phyloP scores from a whole-genome alignment of 2,888 invertebrate species.

The Artemia sinica region DNA sequence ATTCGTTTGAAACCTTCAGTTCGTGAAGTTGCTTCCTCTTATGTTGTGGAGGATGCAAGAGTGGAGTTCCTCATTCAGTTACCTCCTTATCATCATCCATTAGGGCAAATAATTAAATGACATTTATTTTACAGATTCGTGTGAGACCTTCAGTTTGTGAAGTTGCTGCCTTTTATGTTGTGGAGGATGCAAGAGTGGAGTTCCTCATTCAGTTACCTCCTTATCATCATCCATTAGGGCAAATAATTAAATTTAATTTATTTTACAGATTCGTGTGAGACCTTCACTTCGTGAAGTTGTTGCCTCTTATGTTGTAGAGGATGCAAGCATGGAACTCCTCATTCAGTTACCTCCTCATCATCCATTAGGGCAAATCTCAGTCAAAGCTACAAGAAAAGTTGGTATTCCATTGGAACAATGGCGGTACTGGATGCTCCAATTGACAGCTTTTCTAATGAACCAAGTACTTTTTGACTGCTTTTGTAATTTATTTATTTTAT shows the following conservation, averaged over 20 bases:
- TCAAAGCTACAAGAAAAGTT: constrained; percentile 47
- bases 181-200: constrained; percentile 65
- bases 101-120: constrained; percentile 39
- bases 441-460: constrained; percentile 67
- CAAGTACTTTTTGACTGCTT: constrained; percentile 41
- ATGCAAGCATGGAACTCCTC: constrained; percentile 56
- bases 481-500: background rate
- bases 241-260: constrained; percentile 29
- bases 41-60: constrained; percentile 60
- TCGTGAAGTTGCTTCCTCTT: constrained; percentile 59
- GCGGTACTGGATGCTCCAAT: constrained; percentile 56
- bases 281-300: constrained; percentile 55
- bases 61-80: constrained; percentile 61
- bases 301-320: constrained; percentile 64
- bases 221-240: constrained; percentile 61
- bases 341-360: constrained; percentile 62
- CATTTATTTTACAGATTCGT: constrained; percentile 36
- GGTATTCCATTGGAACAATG: constrained; percentile 50
- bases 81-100: constrained; percentile 58
- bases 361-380: constrained; percentile 58
- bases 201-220: constrained; percentile 54
- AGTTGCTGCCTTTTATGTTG: constrained; percentile 57
- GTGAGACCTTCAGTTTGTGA: constrained; percentile 54
- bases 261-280: constrained; percentile 44
- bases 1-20: constrained; percentile 51